Conservation (phyloP, 2,888 invertebrate genomes). For the Clanis bilineata region DNA sequence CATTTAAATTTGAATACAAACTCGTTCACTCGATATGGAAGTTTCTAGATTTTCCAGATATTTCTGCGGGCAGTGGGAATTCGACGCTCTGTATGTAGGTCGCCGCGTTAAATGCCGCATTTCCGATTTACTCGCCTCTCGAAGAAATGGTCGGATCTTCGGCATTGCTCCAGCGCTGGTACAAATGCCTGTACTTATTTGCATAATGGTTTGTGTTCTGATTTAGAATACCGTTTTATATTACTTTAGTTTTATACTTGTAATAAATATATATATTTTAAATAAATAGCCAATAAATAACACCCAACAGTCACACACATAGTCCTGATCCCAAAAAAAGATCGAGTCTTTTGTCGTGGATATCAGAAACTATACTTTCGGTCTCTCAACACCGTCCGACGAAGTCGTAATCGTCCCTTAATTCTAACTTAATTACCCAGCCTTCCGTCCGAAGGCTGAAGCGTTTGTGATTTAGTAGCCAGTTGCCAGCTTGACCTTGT, state of each 20-base stretch:
- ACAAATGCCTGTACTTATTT: slow-evolving; percentile 1
- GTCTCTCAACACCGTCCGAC: no score
- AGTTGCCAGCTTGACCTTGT: not conserved
- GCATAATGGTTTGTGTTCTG: not conserved
- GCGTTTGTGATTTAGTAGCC: no score
- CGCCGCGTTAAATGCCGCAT: not conserved
- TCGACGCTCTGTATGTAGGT: not conserved
- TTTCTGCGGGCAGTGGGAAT: not conserved
- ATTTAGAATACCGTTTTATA: not conserved
- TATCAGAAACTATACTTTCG: no score
- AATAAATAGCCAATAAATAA: no score
- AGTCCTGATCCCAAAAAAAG: no score
- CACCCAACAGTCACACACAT: no score
- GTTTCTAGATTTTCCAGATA: slow-evolving; percentile 5
- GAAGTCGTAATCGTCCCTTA: no score
- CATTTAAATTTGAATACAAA: not conserved
- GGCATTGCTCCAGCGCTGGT: not conserved
- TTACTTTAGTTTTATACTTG: no score
- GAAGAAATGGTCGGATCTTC: not conserved
- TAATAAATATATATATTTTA: no score
- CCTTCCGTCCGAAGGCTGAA: no score
- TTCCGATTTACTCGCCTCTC: not conserved
- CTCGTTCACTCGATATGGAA: not conserved
- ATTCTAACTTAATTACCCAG: no score
- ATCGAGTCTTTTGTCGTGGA: no score